Evolutionary conservation across 53 echinoderm and acorn worm species (phyloP), one percentile per base, ranked within the genome.

Genomic region (Antedon mediterranea): DNA sequence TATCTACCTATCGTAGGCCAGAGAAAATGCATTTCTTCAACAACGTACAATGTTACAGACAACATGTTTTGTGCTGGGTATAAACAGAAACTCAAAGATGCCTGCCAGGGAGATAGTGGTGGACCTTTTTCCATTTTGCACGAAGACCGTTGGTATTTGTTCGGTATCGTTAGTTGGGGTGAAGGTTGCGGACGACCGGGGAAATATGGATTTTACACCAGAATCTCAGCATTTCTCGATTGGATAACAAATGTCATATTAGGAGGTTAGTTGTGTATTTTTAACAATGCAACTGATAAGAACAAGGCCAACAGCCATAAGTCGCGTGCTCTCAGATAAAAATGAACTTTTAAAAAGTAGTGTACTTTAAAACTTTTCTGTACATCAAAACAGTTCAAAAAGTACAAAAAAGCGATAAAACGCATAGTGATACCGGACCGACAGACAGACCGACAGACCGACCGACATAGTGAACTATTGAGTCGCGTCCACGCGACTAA

Each of bases 91-190:
- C n/a, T n/a, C n/a, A 84, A 79, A 33, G 93, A 93, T 71, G 89
- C 93, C 79, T 31, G n/a, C n/a, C n/a, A n/a, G n/a, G 93, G 93
- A 0, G 93, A 93, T 72, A 93, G 93, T 30, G 93, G 93, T 0
- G 93, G 87, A 18, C 90, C 93, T 5, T 93, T 93, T 32, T 34
- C 77, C 11, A 78, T 80, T n/a, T 43, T 85, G 72, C 20, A 75
- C 27, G 83, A 83, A 33, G 79, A 79, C 26, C 77, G 86, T 31
- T 87, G 86, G 84, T 95, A 85, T 81, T 74, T 91, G 33, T 73
- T 87, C 13, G 95, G 95, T 6, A 85, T 88, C 9, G 95, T 95
- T 31, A 94, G 94, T 72, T 94, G 94, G 94, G 94, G 94, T n/a
- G 90, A 90, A 30, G 94, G 91, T 4, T 94, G 94, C 41, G 91